Percentiles rank a stretch among this genome's conserved stretches.
Conservation (phyloP, 2,113 vertebrate species). For the Paracanthobrama guichenoti region DNA sequence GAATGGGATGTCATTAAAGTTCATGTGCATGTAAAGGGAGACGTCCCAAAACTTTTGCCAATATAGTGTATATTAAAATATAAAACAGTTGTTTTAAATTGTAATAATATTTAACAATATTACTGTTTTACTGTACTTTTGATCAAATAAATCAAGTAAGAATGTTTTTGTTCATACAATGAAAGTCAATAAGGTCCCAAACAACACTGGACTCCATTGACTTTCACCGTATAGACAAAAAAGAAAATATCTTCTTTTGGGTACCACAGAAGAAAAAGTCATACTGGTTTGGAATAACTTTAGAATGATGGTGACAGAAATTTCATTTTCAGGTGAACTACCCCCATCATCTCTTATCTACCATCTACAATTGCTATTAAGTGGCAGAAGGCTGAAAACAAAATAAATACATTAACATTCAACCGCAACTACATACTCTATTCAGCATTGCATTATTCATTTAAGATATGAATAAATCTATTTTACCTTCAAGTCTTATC, state of each 20-base stretch:
- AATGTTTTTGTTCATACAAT: no score
- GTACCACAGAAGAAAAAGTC: not conserved
- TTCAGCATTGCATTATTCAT: not conserved
- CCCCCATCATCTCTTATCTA: not conserved
- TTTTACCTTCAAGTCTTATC: constrained; percentile 3
- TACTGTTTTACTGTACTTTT: not conserved
- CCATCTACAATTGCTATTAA: not conserved
- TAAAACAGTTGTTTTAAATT: no score
- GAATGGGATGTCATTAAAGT: no score
- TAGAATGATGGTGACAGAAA: not conserved
- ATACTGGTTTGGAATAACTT: not conserved
- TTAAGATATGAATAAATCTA: not conserved
- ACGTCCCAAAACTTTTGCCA: no score
- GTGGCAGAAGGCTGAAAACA: not conserved
- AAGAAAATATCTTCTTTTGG: not conserved
- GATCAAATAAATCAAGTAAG: no score
- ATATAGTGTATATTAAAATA: no score
- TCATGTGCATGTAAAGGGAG: no score
- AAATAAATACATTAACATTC: not conserved
- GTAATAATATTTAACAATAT: no score
- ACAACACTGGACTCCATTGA: not conserved
- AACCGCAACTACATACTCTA: not conserved
- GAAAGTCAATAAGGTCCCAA: not conserved
- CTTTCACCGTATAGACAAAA: not conserved
- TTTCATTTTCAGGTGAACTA: not conserved